Conservation (phyloP, 2,113 vertebrate genomes). For the Rhinoptilus africanus region DNA sequence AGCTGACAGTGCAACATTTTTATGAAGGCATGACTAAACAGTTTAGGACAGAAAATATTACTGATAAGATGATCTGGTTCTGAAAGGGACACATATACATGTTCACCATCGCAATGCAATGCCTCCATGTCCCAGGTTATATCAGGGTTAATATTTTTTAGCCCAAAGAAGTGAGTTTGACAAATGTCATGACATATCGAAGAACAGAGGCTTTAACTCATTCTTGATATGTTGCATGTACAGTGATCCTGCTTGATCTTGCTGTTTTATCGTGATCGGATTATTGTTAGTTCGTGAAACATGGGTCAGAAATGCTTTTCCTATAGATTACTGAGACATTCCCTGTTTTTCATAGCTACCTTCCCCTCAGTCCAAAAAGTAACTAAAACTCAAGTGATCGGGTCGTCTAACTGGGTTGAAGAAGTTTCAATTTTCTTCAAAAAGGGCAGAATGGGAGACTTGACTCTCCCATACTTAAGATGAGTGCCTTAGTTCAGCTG, state of each 20-base stretch:
- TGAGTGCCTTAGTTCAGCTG: neutral
- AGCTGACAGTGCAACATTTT: neutral
- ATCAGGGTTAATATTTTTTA: neutral
- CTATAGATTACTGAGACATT: neutral
- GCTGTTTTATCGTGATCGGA: neutral
- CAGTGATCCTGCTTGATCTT: neutral
- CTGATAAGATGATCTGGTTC: neutral
- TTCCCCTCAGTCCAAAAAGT: neutral
- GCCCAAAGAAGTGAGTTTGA: neutral
- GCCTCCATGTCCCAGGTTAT: neutral
- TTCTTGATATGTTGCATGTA: neutral
- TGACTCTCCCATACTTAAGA: neutral
- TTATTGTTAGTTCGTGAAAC: neutral
- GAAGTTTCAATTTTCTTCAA: neutral
- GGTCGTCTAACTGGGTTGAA: neutral
- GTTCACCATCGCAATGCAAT: neutral
- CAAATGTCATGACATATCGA: neutral
- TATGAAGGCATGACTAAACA: neutral
- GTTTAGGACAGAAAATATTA: neutral
- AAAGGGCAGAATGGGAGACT: neutral
- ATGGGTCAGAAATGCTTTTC: neutral
- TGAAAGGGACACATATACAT: neutral
- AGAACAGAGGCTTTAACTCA: neutral
- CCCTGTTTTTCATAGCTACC: neutral
- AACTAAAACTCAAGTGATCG: neutral